These are phyloP conservation scores for Xiphophorus maculatus DNA, from an alignment of 2,113 vertebrate species.

Conservation along the genomic window DNA sequence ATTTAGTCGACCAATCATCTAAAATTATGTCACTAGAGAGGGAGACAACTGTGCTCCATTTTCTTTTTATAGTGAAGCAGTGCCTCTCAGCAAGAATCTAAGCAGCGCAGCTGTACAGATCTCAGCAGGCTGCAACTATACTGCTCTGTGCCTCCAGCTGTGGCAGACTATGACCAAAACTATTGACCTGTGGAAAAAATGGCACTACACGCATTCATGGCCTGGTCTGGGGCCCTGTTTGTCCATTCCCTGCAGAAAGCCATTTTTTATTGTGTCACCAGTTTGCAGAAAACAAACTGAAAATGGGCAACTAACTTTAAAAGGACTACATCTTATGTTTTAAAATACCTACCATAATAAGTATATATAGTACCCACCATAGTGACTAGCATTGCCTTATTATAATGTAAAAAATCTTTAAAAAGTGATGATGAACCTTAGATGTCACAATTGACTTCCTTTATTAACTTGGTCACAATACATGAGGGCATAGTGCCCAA, in stretches of 20 bases:
- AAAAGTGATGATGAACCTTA: background rate
- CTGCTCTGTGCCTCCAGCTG: conserved; percentile 44
- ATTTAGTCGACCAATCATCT: conserved; percentile 62
- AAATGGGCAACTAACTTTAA: background rate
- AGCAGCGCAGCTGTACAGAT: conserved; percentile 44
- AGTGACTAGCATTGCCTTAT: background rate
- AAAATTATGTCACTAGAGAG: conserved; percentile 58
- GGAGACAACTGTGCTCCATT: conserved; percentile 26
- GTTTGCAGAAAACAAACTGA: background rate
- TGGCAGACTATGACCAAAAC: conserved; percentile 51
- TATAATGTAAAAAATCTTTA: background rate
- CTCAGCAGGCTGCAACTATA: conserved; percentile 42
- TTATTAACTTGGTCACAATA: background rate
- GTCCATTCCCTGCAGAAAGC: conserved; percentile 36
- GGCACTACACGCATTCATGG: conserved; percentile 32
- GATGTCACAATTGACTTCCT: background rate
- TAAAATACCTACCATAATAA: background rate
- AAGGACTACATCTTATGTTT: background rate
- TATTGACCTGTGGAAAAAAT: conserved; percentile 61
- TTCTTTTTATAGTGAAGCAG: conserved; percentile 36
- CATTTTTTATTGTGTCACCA: background rate
- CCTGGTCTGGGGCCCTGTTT: conserved; percentile 54
- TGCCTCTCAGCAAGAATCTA: conserved; percentile 38
- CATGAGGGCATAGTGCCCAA: no score
- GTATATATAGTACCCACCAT: background rate